Conservation (phyloP, 2,888 invertebrate genomes). For the Ophion slaviceki region DNA sequence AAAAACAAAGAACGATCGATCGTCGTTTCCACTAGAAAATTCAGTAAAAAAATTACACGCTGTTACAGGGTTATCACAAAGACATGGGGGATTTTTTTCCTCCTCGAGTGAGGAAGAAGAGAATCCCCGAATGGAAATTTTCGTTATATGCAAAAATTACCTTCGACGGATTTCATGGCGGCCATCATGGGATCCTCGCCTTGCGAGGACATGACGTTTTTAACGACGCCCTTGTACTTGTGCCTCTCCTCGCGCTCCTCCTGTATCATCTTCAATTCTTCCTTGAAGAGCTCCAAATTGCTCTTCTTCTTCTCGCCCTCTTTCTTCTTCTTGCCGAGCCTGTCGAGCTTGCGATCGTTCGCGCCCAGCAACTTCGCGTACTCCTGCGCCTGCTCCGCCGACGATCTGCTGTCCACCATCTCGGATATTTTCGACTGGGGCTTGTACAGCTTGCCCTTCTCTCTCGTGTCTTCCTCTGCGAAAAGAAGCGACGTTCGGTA, state of each 20-base stretch:
- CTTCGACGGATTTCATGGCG: slow-evolving; percentile 82
- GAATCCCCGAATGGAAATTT: not conserved
- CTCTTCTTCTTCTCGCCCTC: slow-evolving; percentile 96
- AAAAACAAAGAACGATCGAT: slow-evolving; percentile 68
- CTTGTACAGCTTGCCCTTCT: slow-evolving; percentile 96
- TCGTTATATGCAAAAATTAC: slow-evolving; percentile 66
- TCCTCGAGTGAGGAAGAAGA: not conserved
- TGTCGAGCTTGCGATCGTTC: slow-evolving; percentile 88
- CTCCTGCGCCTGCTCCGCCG: slow-evolving; percentile 89
- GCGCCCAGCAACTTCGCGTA: slow-evolving; percentile 87
- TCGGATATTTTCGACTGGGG: slow-evolving; percentile 92
- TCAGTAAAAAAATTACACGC: not conserved
- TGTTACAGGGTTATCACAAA: not conserved
- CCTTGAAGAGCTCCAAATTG: slow-evolving; percentile 98
- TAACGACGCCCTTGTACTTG: slow-evolving; percentile 92
- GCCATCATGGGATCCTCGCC: slow-evolving; percentile 81
- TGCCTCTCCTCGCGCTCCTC: slow-evolving; percentile 98
- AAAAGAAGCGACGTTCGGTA: not conserved
- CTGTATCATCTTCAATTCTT: slow-evolving; percentile 98
- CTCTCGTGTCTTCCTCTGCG: slow-evolving; percentile 93
- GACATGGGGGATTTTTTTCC: no score
- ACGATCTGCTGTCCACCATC: slow-evolving; percentile 84
- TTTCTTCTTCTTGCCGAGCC: slow-evolving; percentile 88
- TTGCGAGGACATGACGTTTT: slow-evolving; percentile 82
- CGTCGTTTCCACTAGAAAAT: slow-evolving; percentile 19